A percentile compares a stretch with the other conserved stretches of the same genome.
These are phyloP conservation scores for Micropterix aruncella DNA, from an alignment of 2,888 invertebrate species.

Conservation along the genomic window DNA sequence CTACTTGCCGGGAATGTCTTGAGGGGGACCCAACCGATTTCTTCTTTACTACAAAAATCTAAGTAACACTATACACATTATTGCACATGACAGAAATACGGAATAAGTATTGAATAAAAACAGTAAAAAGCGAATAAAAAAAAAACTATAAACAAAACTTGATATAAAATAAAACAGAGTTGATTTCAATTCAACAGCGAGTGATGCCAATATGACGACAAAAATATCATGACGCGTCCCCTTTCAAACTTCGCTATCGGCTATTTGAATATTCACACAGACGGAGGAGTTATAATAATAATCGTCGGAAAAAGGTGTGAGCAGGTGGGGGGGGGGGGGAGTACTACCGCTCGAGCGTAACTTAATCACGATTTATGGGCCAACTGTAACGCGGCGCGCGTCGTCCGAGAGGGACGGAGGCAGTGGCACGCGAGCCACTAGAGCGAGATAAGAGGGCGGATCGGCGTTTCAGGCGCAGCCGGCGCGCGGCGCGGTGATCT, in stretches of 20 bases:
- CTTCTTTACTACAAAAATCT: too few relatives aligned
- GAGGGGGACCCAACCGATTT: too few relatives aligned
- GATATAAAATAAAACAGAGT: too few relatives aligned
- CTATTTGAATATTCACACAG: neutral
- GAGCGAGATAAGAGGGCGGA: neutral
- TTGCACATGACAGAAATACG: too few relatives aligned
- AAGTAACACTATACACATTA: too few relatives aligned
- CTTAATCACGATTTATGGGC: neutral
- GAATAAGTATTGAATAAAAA: too few relatives aligned
- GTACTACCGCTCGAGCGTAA: neutral
- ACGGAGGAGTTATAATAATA: neutral
- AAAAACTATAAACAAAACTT: too few relatives aligned
- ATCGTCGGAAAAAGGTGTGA: neutral
- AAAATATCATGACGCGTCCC: too few relatives aligned
- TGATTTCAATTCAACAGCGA: too few relatives aligned
- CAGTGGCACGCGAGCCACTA: neutral
- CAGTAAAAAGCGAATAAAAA: too few relatives aligned
- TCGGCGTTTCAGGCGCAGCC: neutral
- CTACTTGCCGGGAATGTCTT: too few relatives aligned
- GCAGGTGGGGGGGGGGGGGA: neutral
- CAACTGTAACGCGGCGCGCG: neutral
- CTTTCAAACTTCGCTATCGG: neutral
- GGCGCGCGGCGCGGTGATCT: neutral
- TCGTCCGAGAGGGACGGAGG: neutral
- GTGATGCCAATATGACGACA: too few relatives aligned